Percentiles rank a stretch among this genome's conserved stretches.
Conservation (phyloP, 2,888 invertebrate species). For the Tipula confusa region DNA sequence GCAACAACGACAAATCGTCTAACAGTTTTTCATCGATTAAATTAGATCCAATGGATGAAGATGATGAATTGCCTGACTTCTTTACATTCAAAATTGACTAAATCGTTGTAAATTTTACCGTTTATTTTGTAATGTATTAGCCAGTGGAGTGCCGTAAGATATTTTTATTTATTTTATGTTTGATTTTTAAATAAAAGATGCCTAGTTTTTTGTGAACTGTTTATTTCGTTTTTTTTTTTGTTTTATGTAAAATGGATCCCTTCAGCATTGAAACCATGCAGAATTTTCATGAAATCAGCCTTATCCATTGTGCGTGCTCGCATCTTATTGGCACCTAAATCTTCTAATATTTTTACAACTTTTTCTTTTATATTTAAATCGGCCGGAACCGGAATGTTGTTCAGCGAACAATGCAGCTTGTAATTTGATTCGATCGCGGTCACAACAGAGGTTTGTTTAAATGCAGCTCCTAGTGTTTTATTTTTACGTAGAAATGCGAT, state of each 20-base stretch:
- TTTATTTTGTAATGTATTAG: constrained; percentile 21
- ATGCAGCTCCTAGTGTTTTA: constrained; percentile 87
- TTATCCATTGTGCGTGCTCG: constrained; percentile 92
- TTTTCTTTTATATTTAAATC: constrained; percentile 79
- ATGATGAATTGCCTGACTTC: background rate
- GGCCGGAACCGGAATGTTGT: constrained; percentile 72
- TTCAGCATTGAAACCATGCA: constrained; percentile 83
- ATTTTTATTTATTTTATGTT: background rate
- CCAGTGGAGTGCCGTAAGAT: background rate
- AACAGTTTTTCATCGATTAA: background rate
- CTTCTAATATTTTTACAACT: constrained; percentile 68
- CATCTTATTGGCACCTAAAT: constrained; percentile 65
- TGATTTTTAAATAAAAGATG: background rate
- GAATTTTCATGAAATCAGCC: constrained; percentile 87
- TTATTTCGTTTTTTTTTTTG: background rate
- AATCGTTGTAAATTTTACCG: background rate
- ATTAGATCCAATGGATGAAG: background rate
- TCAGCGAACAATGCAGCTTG: constrained; percentile 77
- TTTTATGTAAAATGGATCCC: constrained; percentile 78
- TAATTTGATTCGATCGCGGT: constrained; percentile 89
- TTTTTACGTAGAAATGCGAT: constrained; percentile 95
- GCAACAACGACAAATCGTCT: background rate
- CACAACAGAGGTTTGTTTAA: constrained; percentile 79
- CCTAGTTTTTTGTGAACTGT: background rate
- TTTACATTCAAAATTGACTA: background rate